Base-by-base conservation (phyloP, 2,797 vertebrate species). In the Megalops cyprinoides region DNA sequence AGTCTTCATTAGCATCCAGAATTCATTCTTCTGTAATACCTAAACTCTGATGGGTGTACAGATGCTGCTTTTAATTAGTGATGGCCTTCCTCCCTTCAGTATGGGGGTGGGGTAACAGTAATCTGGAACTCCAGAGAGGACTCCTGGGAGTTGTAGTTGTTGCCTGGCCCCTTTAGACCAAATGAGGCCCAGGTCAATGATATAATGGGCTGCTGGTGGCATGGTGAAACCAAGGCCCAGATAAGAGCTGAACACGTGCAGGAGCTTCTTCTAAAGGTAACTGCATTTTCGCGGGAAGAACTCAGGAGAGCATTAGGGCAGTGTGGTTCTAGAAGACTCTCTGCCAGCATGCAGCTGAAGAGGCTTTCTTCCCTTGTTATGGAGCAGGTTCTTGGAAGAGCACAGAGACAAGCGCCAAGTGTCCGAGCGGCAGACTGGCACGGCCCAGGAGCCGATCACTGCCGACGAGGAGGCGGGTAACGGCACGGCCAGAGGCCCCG, bases 381-480 rank as follows among this genome's bases (percentile, higher is more conserved):
- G 83, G 85, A 86, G 65, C 89, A 99, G 98, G 93, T 99, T 97
- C 88, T 87, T 98, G 90, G 97, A 97, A 79, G 98, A 99, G 76
- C 97, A 95, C 90, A 97, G 97, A 92, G 86, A 86, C 86, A 95
- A 95, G 88, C 95, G 94, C 81, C 88, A 96, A 71, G 42, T 53
- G 23, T 74, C 79, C 39, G 15, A 74, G 96, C 79, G 94, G 95
- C 56, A 95, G 95, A 14, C 69, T 75, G 0, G 91, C 90, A 0
- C 31, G 89, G 94, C 95, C 84, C 97, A 97, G 88, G 96, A 97
- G 14, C 93, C 92, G 91, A 94, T 92, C 90, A 55, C 91, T 53
- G 65, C 89, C 18, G 96, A 94, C 76, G 86, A 88, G 48, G 96
- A 97, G 15, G 92, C 91, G 44, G 97, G 98, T 84, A 97, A 97